These are phyloP conservation scores for Gobionotothen gibberifrons DNA, from an alignment of 2,797 vertebrate species.

Conservation along the genomic window DNA sequence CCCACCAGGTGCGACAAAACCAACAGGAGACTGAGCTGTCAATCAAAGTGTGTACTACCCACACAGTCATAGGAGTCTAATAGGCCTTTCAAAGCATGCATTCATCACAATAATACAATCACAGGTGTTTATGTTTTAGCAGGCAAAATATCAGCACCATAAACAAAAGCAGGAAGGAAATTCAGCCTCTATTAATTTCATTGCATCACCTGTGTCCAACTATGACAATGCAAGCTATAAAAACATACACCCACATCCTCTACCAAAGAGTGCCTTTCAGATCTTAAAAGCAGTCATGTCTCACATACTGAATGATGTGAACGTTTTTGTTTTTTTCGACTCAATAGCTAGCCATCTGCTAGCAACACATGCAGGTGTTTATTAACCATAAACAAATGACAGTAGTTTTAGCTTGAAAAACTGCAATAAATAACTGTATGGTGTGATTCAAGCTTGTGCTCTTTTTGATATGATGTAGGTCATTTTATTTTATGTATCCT, in stretches of 20 bases:
- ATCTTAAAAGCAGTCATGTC: not conserved
- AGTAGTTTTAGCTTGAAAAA: no score
- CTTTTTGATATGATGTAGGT: not conserved
- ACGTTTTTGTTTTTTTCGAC: no score
- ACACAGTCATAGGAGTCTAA: slow-evolving; percentile 1
- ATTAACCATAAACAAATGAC: no score
- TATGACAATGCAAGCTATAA: not conserved
- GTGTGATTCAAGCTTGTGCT: not conserved
- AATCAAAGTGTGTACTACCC: not conserved
- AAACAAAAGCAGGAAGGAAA: not conserved
- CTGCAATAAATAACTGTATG: not conserved
- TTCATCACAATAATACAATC: not conserved
- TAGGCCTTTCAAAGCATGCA: not conserved
- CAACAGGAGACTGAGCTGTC: not conserved
- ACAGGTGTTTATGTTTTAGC: not conserved
- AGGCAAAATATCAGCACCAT: not conserved
- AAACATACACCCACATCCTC: not conserved
- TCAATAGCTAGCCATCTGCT: not conserved
- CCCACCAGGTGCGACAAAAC: not conserved
- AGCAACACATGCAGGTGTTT: not conserved
- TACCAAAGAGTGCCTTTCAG: not conserved
- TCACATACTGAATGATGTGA: not conserved
- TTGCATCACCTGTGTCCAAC: not conserved
- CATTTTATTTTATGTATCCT: not conserved
- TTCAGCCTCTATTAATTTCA: no score